Base-by-base conservation (phyloP, 2,888 invertebrate genomes). In the Dascillus cervinus region DNA sequence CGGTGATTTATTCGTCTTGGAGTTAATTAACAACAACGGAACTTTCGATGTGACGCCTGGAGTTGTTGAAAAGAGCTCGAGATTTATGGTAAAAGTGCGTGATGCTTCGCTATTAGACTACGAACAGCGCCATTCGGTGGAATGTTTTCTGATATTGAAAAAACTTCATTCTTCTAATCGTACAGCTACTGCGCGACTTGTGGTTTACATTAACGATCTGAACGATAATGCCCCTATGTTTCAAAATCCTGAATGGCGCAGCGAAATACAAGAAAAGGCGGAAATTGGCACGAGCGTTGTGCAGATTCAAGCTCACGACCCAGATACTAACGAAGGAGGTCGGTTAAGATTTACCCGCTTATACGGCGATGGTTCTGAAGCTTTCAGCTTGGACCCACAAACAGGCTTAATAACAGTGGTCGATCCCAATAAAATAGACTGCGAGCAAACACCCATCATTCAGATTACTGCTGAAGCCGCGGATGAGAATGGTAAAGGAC, bases 191-290 rank as follows among this genome's bases (percentile, higher is more conserved):
- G 83, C 84, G 4, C 80, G 81, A 40, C 79, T 90, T 1, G 81
- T 80, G 1, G 83, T 91, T 6, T 79, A 83, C 51, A 65, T 95
- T 13, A 78, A 82, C 41, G 92, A 95, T 55, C 71, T 82, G 4
- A 94, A 95, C 55, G 94, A 95, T 58, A 90, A 91, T 61, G 71
- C 82, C 13, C 94, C 94, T 1, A 67, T 77, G 37, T 94, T 94
- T 56, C 67, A 76, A 8, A 75, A 80, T 46, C 65, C 76, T 20
- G 70, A 75, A 1, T 95, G 92, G 58, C 72, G 75, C 14, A 82
- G 79, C 0, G 79, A 79, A 29, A 64, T 94, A 12, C 76, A 81
- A 1, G 95, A 95, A 64, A 85, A 88, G 57, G 78, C 83, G 21
- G 79, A 81, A 11, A 77, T 76, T 9, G 58, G 61, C 36, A 55